These are phyloP conservation scores for Drosophila borealis DNA, from an alignment of 2,888 invertebrate genomes.

Conservation along the genomic window DNA sequence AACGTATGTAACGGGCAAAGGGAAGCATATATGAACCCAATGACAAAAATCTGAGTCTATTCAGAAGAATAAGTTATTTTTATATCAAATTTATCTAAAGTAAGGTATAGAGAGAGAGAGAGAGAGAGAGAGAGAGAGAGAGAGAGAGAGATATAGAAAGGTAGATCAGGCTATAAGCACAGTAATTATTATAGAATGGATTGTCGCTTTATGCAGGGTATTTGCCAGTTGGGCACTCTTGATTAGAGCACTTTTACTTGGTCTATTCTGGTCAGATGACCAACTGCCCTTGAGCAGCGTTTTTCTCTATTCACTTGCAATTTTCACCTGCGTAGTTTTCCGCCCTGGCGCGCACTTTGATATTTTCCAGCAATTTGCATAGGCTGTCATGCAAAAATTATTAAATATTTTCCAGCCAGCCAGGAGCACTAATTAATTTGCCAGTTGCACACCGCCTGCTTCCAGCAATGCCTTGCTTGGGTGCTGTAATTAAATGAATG, in stretches of 20 bases:
- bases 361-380: slow-evolving; percentile 70
- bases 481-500: slow-evolving; percentile 81
- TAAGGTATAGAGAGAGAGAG: too few relatives aligned
- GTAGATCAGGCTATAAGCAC: not conserved
- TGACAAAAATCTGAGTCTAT: too few relatives aligned
- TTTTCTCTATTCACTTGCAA: slow-evolving; percentile 34
- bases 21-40: too few relatives aligned
- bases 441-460: not conserved
- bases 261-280: slow-evolving; percentile 57
- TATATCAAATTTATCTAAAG: too few relatives aligned
- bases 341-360: slow-evolving; percentile 72
- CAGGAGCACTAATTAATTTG: slow-evolving; percentile 71
- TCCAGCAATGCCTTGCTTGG: not conserved
- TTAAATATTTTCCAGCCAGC: slow-evolving; percentile 51
- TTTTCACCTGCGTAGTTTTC: slow-evolving; percentile 51
- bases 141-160: too few relatives aligned
- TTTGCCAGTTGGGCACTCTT: not conserved
- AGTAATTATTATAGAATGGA: too few relatives aligned
- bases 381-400: slow-evolving; percentile 79
- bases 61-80: too few relatives aligned
- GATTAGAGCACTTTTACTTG: not conserved
- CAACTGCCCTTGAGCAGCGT: slow-evolving; percentile 73
- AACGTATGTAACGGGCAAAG: too few relatives aligned
- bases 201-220: not conserved
- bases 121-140: too few relatives aligned